phyloP scores from a whole-genome alignment of 2,113 vertebrate genomes.

The Peromyscus polionotus region DNA sequence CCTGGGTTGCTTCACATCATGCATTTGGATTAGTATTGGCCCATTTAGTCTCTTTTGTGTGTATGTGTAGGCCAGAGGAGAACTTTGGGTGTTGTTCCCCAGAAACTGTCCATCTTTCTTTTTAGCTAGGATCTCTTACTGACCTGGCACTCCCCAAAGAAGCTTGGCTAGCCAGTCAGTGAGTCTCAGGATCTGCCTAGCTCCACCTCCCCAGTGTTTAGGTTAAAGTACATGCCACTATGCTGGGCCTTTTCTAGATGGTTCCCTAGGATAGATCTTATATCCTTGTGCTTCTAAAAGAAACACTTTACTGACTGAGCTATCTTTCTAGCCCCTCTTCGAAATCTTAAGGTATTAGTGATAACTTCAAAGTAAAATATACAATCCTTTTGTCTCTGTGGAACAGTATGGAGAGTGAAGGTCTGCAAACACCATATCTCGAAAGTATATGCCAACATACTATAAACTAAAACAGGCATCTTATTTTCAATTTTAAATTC shows the following conservation, averaged over 20 bases:
- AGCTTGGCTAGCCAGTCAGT: no score
- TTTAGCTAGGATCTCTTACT: background rate
- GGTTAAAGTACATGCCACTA: background rate
- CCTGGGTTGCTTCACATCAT: background rate
- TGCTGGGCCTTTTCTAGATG: background rate
- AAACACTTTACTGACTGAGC: background rate
- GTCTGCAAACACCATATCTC: background rate
- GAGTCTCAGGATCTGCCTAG: no score
- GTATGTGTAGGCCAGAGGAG: background rate
- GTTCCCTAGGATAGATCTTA: background rate
- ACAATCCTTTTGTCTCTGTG: background rate
- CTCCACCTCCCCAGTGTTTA: background rate
- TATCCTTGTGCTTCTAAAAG: background rate
- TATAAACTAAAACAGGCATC: background rate
- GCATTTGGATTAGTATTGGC: background rate
- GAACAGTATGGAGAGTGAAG: background rate
- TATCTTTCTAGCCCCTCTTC: background rate
- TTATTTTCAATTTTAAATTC: conserved; percentile 38
- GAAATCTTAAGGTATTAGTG: background rate
- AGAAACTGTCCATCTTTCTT: background rate
- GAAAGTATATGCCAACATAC: background rate
- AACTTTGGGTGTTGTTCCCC: background rate
- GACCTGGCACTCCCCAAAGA: background rate
- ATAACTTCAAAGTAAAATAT: background rate
- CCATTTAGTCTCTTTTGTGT: background rate